These are phyloP conservation scores for Prionailurus bengalensis DNA, from an alignment of 2,113 vertebrate species.

Conservation along the genomic window DNA sequence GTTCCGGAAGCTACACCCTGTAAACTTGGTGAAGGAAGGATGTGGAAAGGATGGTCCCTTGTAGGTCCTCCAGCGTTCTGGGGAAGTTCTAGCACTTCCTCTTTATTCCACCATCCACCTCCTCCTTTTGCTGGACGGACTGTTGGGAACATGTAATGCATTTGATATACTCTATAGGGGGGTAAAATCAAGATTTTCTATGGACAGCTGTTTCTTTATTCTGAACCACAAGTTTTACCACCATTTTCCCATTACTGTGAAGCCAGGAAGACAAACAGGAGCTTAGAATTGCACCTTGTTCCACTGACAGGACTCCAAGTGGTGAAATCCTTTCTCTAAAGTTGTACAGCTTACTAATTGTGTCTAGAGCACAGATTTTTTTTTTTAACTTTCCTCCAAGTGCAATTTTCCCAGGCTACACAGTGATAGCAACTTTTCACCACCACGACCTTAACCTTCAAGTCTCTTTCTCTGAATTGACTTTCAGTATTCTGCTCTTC, in stretches of 20 bases:
- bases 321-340: background rate
- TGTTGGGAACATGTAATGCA: background rate
- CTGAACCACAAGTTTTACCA: background rate
- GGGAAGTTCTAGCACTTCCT: conserved; percentile 14
- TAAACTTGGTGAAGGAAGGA: background rate
- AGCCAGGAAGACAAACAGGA: background rate
- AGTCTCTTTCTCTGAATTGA: background rate
- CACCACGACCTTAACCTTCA: background rate
- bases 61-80: background rate
- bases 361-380: background rate
- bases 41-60: background rate
- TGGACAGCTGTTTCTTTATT: background rate
- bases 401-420: background rate
- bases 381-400: conserved; percentile 2
- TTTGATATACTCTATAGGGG: background rate
- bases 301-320: background rate
- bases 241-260: background rate
- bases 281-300: background rate
- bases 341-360: background rate
- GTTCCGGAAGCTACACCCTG: background rate
- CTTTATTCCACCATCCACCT: background rate
- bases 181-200: background rate
- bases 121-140: background rate
- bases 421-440: background rate
- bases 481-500: background rate